These are phyloP conservation scores for Phytoseiulus persimilis DNA, from an alignment of 2,888 invertebrate genomes.

Conservation along the genomic window DNA sequence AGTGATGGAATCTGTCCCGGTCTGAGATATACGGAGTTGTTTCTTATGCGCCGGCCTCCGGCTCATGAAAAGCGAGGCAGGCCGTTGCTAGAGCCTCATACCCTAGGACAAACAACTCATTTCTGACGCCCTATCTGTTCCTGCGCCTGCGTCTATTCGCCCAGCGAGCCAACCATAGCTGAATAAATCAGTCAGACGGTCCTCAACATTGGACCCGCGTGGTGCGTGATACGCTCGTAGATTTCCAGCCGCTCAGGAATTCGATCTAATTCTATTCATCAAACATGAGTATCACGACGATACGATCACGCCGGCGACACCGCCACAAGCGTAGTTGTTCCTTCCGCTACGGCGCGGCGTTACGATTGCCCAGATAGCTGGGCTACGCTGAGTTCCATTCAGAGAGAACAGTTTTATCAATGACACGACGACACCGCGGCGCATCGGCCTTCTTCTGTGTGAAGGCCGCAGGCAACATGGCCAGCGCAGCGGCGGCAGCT, in stretches of 20 bases:
- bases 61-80: too few relatives aligned
- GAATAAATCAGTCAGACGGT: too few relatives aligned
- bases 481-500: not conserved
- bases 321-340: not conserved
- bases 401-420: not conserved
- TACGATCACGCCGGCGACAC: not conserved
- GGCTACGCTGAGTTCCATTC: not conserved
- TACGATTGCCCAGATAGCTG: not conserved
- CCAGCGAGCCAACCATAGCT: too few relatives aligned
- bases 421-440: not conserved
- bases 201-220: too few relatives aligned
- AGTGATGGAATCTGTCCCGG: too few relatives aligned
- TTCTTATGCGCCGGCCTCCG: too few relatives aligned
- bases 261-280: not conserved
- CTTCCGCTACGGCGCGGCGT: not conserved
- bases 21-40: too few relatives aligned
- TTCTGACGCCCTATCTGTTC: not conserved
- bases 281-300: not conserved
- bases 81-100: too few relatives aligned
- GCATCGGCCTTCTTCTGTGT: not conserved
- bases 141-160: too few relatives aligned
- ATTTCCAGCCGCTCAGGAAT: too few relatives aligned
- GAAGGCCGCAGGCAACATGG: not conserved
- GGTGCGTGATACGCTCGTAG: too few relatives aligned
- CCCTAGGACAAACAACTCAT: conserved; percentile 19